These are phyloP conservation scores for Channa maculata DNA, from an alignment of 2,113 vertebrate species.

Conservation along the genomic window DNA sequence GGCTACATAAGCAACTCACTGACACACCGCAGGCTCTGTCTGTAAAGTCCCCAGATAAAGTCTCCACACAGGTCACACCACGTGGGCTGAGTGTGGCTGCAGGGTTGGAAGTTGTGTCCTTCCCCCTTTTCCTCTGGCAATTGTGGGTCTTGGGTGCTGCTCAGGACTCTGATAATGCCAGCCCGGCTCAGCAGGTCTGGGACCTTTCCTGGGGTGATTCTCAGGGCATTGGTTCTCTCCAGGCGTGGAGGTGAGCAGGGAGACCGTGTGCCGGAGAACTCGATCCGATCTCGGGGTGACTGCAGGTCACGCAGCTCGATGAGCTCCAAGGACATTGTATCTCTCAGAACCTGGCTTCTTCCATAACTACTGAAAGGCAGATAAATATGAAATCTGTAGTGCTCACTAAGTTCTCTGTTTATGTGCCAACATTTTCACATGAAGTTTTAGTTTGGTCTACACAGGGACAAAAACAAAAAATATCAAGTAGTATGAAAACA, in stretches of 20 bases:
- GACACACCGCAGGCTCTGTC: constrained; percentile 93
- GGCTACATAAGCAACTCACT: constrained; percentile 81
- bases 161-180: constrained; percentile 80
- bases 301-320: constrained; percentile 84
- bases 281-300: constrained; percentile 58
- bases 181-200: constrained; percentile 81
- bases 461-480: no score
- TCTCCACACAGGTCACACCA: constrained; percentile 98
- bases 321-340: constrained; percentile 79
- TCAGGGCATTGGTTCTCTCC: constrained; percentile 89
- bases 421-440: no score
- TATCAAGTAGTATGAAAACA: no score
- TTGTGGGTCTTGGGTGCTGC: constrained; percentile 75
- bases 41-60: constrained; percentile 97
- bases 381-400: neutral
- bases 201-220: constrained; percentile 87
- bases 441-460: no score
- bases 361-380: constrained; percentile 48
- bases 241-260: constrained; percentile 83
- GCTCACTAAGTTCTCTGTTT: no score
- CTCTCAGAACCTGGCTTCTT: constrained; percentile 29
- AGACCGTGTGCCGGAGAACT: constrained; percentile 43
- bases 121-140: constrained; percentile 80
- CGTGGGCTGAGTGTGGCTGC: constrained; percentile 88
- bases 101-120: constrained; percentile 91